Evolutionary conservation across 2,797 vertebrate genomes (phyloP).

Genomic region (Caiman crocodilus): DNA sequence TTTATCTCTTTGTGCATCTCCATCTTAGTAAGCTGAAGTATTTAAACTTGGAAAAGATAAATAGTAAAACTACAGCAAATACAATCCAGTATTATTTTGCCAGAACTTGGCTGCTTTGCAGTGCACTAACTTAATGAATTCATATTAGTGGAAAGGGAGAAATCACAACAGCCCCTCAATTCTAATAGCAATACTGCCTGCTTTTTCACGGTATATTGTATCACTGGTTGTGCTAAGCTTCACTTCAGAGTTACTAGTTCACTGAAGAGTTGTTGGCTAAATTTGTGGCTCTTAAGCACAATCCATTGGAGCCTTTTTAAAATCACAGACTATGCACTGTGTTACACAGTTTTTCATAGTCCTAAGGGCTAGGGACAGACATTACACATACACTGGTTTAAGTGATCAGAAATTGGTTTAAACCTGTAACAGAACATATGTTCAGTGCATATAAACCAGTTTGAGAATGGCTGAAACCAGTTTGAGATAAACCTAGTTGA

Average conservation of each 20-base stretch:
- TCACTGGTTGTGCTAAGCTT: not conserved
- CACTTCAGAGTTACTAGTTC: not conserved
- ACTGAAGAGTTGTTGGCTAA: not conserved
- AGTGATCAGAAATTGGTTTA: too few species aligned
- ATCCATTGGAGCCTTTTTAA: not conserved
- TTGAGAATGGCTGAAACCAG: too few species aligned
- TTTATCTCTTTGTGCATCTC: not conserved
- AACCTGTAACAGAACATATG: too few species aligned
- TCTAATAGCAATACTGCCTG: not conserved
- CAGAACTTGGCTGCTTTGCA: fast-evolving
- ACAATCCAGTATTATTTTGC: not conserved
- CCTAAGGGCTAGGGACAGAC: too few species aligned
- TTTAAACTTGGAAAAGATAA: not conserved
- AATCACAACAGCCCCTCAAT: not conserved
- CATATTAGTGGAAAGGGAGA: not conserved
- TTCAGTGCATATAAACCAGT: too few species aligned
- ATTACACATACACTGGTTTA: too few species aligned
- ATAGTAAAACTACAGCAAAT: not conserved
- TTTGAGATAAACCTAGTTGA: too few species aligned
- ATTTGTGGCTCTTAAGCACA: not conserved
- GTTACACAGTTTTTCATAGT: not conserved
- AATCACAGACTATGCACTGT: not conserved
- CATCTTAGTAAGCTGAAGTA: not conserved
- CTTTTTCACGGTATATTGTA: not conserved
- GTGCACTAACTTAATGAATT: not conserved